Percentiles rank a stretch among this genome's conserved stretches.
These are phyloP conservation scores for Lochmaea capreae DNA, from an alignment of 2,888 invertebrate genomes.

Conservation along the genomic window DNA sequence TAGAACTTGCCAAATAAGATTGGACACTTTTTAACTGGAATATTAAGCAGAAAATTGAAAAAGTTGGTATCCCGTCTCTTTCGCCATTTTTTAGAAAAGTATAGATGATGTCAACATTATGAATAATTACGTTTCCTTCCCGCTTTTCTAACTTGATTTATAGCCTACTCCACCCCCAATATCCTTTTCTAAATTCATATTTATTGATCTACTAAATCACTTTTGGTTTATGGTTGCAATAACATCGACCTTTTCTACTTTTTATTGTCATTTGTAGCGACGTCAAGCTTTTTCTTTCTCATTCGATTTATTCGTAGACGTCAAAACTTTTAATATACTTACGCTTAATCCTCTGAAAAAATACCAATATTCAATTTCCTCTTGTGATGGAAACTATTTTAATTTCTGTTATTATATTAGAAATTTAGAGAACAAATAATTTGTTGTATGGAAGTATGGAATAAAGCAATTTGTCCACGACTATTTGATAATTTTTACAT, in stretches of 20 bases:
- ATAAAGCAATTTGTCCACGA: background rate
- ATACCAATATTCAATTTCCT: too few relatives aligned
- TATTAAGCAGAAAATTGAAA: too few relatives aligned
- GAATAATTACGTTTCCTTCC: constrained; percentile 46
- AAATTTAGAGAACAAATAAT: too few relatives aligned
- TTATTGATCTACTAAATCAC: constrained; percentile 47
- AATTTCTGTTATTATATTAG: too few relatives aligned
- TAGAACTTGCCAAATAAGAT: too few relatives aligned
- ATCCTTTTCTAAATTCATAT: constrained; percentile 46
- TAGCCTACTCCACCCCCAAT: constrained; percentile 36
- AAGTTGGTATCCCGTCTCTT: too few relatives aligned
- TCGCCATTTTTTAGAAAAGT: too few relatives aligned
- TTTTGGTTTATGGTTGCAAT: constrained; percentile 43
- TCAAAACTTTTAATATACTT: background rate
- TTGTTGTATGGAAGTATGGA: too few relatives aligned
- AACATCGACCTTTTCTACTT: constrained; percentile 39
- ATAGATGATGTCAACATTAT: constrained; percentile 42
- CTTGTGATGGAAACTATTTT: too few relatives aligned
- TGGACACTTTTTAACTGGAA: too few relatives aligned
- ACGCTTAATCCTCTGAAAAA: too few relatives aligned
- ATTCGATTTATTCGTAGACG: background rate
- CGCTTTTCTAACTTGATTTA: constrained; percentile 46
- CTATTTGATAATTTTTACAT: too few relatives aligned
- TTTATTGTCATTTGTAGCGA: constrained; percentile 43
- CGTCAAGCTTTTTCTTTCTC: constrained; percentile 25